A percentile compares a stretch with the other conserved stretches of the same genome.
Conservation (phyloP, 1,140 invertebrate species). For the Pseudoatta argentina region DNA sequence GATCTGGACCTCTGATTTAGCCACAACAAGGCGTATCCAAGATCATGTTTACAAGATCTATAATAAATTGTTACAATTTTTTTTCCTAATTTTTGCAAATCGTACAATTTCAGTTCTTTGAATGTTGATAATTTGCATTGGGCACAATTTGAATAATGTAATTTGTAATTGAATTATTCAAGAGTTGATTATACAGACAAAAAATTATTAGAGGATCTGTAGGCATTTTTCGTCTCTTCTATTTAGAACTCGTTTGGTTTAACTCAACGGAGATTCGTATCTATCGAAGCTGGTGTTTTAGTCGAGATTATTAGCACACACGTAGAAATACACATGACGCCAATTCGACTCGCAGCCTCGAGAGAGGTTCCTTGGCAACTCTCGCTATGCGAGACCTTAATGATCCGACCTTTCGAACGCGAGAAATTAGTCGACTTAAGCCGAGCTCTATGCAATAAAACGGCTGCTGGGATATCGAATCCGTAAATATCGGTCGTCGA, state of each 20-base stretch:
- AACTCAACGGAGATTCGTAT: not conserved
- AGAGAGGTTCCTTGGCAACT: slow-evolving; percentile 12
- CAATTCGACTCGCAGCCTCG: slow-evolving; percentile 35
- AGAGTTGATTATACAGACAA: not conserved
- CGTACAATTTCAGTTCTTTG: not conserved
- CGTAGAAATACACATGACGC: slow-evolving; percentile 4
- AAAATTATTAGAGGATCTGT: not conserved
- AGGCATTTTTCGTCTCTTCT: not conserved
- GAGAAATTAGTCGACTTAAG: slow-evolving; percentile 63
- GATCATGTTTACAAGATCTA: too few species aligned
- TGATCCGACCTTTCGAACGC: slow-evolving; percentile 50
- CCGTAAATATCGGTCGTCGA: slow-evolving; percentile 52
- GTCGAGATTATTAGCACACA: slow-evolving; percentile 32
- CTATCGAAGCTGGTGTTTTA: slow-evolving; percentile 12
- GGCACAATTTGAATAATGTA: not conserved
- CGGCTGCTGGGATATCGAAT: slow-evolving; percentile 40
- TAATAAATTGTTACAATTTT: not conserved
- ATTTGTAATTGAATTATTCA: not conserved
- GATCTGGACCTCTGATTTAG: too few species aligned
- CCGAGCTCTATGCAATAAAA: slow-evolving; percentile 45
- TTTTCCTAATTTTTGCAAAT: not conserved
- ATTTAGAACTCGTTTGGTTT: not conserved
- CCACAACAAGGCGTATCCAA: too few species aligned
- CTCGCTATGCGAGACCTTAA: slow-evolving; percentile 37
- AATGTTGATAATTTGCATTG: not conserved